Evolutionary conservation across 2,888 invertebrate species (phyloP), one percentile per base, ranked within the genome.

Genomic region (Perdita meconis): DNA sequence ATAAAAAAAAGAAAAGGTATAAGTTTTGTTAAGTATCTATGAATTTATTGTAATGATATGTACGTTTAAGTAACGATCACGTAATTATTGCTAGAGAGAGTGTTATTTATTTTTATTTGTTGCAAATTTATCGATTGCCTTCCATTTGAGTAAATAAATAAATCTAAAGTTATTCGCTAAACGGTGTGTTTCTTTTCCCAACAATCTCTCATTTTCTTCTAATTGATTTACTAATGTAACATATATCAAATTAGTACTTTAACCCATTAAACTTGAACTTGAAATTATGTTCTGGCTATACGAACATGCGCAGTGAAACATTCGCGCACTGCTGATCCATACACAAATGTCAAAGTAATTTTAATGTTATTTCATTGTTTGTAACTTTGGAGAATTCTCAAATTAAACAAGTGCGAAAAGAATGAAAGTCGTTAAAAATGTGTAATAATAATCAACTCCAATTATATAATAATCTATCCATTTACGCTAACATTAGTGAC

Each of bases 41-140:
- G 86, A 89, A 88, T 89, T 89, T 87, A 89, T 88, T 88, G 86
- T 88, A 88, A 87, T 82, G 84, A 88, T 63, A 63, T 84, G 78
- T 90, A 90, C 82, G 85, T 86, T 88, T 90, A 89, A 88, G 90
- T 88, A 87, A 88, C 68, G 86, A 86, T 88, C 88, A 87, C 88
- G 84, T 89, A 88, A 88, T 91, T 92, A 92, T 90, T 89, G 89
- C 92, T 91, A 91, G 91, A 91, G 89, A 91, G 90, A 91, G 91
- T 92, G 92, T 92, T 92, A 92, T 92, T 92, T 92, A 92, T 92
- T 92, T 92, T 92, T 92, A 92, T 92, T 92, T 92, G 92, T 92
- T 92, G 92, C 90, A 89, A 92, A 91, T 92, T 92, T 92, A 91
- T 91, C 91, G 92, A 92, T 92, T 92, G 92, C 92, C 92, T 92